Conservation (phyloP, 2,888 invertebrate species). For the Euspilapteryx auroguttella region DNA sequence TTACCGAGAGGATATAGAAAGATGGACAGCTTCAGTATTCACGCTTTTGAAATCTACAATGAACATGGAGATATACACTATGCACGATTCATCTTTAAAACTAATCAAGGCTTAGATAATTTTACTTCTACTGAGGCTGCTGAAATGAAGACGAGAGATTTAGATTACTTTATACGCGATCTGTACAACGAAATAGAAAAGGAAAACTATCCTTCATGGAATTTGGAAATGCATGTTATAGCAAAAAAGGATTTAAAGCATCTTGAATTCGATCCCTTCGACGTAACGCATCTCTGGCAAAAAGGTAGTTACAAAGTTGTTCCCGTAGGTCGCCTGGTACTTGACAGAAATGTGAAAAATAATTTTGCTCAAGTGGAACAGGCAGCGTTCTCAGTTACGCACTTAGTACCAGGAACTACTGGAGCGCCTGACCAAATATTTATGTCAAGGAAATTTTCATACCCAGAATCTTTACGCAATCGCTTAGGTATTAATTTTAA, state of each 20-base stretch:
- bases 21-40: conserved; percentile 88
- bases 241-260: conserved; percentile 73
- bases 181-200: conserved; percentile 83
- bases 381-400: conserved; percentile 77
- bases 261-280: conserved; percentile 80
- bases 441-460: conserved; percentile 73
- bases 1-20: conserved; percentile 83
- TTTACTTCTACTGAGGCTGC: conserved; percentile 62
- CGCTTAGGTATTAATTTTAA: neutral
- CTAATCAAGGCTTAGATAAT: conserved; percentile 79
- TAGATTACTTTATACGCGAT: conserved; percentile 83
- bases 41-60: conserved; percentile 83
- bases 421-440: conserved; percentile 84
- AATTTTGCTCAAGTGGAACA: conserved; percentile 89
- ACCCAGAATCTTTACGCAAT: conserved; percentile 18
- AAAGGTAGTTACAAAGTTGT: conserved; percentile 77
- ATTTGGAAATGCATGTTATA: conserved; percentile 77
- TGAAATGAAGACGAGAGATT: conserved; percentile 68
- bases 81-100: conserved; percentile 84
- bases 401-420: conserved; percentile 82
- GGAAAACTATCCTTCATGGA: conserved; percentile 70
- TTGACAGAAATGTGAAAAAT: conserved; percentile 79
- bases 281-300: conserved; percentile 84
- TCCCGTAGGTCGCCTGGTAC: conserved; percentile 74
- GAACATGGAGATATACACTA: conserved; percentile 64